Evolutionary conservation across 2,797 vertebrate genomes (phyloP), one percentile per base, ranked within the genome.

Genomic region (Hydrolagus colliei): DNA sequence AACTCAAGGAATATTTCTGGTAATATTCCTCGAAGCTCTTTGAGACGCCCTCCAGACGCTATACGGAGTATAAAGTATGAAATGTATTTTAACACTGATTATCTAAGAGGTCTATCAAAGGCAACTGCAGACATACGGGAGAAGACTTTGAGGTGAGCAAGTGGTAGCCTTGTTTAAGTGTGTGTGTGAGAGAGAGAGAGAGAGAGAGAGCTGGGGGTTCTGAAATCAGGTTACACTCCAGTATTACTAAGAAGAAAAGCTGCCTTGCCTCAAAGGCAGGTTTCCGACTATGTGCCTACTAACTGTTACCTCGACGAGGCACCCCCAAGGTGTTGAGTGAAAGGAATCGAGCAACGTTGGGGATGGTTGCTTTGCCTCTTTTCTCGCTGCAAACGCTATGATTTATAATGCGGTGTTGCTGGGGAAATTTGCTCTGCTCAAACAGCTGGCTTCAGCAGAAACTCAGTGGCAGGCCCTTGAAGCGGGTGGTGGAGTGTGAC

Each of bases 401-500:
- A 79, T 79, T 79, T 79, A 79, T 79, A 79, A 12, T 67, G 62
- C 22, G 11, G 12, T 4, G 9, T 22, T 9, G 67, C 62, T 67
- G 63, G 78, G 63, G 62, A 82, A 27, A 82, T 82, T 80, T 65
- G 62, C 78, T 82, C 7, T 27, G n/a, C 12, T 32, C 61, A 61
- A 61, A 67, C 78, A 80, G 62, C 78, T 27, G 78, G 63, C 22
- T 67, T 82, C 78, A 41, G 78, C 63, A 82, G 22, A 67, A 82
- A 68, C 78, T 67, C 65, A 82, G 78, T 62, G 2, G 78, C 78
- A 67, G 63, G 27, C 63, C 62, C 78, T 82, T 82, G 62, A 67
- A 82, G 78, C 61, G 35, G 63, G 16, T 67, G 67, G 52, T 72
- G 59, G 41, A 61, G 72, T 72, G 84, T 72, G 68, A 90, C 89